A percentile compares a stretch with the other conserved stretches of the same genome.
These are phyloP conservation scores for Babyrousa celebensis DNA, from an alignment of 2,797 vertebrate species.

Conservation along the genomic window DNA sequence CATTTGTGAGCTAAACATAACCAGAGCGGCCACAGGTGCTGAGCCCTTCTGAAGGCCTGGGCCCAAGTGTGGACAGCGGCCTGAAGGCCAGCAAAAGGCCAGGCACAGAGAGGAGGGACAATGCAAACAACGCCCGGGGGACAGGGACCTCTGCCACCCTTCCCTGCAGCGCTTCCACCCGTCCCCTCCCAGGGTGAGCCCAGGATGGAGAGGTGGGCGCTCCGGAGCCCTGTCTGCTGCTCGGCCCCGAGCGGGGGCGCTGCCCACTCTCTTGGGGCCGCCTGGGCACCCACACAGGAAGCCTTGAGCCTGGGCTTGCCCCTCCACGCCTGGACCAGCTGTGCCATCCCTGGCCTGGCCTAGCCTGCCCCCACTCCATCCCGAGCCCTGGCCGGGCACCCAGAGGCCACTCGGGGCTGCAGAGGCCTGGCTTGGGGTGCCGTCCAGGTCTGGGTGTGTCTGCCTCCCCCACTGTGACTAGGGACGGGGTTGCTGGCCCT, in stretches of 20 bases:
- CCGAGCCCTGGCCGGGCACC: background rate
- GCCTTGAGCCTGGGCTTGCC: background rate
- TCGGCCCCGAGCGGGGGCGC: background rate
- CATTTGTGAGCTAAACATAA: background rate
- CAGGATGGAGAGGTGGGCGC: background rate
- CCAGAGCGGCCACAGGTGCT: fast-evolving
- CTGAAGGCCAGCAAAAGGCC: background rate
- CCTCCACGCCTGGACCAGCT: background rate
- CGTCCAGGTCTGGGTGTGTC: background rate
- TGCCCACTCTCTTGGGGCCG: background rate
- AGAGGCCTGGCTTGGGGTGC: background rate
- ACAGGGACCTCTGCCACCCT: background rate
- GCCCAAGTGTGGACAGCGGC: background rate
- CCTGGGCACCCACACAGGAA: background rate
- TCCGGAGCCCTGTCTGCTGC: background rate
- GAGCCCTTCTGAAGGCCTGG: background rate
- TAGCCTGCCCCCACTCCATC: background rate
- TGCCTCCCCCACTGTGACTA: fast-evolving
- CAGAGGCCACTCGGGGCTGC: background rate
- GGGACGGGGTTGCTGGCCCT: background rate
- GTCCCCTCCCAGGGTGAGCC: background rate
- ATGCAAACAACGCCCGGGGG: fast-evolving
- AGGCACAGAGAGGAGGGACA: too few relatives aligned
- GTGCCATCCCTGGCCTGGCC: background rate
- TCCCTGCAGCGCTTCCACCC: background rate